phyloP scores from a whole-genome alignment of 2,797 vertebrate species.

The Steatocranus sp. region DNA sequence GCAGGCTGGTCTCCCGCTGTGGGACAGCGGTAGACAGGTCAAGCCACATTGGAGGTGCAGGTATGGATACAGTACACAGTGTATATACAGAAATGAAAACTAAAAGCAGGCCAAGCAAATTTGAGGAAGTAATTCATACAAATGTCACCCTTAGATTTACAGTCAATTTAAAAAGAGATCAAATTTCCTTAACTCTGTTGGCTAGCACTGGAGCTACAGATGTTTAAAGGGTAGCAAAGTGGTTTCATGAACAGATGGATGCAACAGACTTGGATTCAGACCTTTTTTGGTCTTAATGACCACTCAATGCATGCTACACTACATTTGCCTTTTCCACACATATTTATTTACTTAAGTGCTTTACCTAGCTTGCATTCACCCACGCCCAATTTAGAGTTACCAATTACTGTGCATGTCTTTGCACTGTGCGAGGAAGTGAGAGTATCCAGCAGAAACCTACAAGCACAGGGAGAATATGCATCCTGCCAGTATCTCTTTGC shows the following conservation, averaged over 20 bases:
- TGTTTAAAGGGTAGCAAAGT: background rate
- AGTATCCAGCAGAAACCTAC: background rate
- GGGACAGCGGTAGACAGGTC: background rate
- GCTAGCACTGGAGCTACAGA: background rate
- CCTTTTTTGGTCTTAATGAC: background rate
- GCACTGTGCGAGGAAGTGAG: background rate
- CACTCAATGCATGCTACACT: background rate
- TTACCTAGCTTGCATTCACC: background rate
- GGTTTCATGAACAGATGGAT: background rate
- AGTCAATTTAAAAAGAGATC: background rate
- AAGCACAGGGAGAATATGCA: background rate
- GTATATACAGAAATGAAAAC: background rate
- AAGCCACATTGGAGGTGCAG: background rate
- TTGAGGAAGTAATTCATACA: slow-evolving; percentile 1
- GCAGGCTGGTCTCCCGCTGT: slow-evolving; percentile 8
- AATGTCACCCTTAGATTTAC: background rate
- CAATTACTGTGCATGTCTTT: background rate
- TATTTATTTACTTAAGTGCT: background rate
- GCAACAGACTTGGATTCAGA: background rate
- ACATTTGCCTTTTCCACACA: background rate
- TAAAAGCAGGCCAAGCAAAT: background rate
- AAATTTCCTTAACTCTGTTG: background rate
- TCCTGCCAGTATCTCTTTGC: background rate
- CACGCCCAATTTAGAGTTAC: background rate
- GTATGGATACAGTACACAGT: background rate